A percentile compares a stretch with the other conserved stretches of the same genome.
These are phyloP conservation scores for Rhopalosiphum padi DNA, from an alignment of 1,140 invertebrate species.

Conservation along the genomic window DNA sequence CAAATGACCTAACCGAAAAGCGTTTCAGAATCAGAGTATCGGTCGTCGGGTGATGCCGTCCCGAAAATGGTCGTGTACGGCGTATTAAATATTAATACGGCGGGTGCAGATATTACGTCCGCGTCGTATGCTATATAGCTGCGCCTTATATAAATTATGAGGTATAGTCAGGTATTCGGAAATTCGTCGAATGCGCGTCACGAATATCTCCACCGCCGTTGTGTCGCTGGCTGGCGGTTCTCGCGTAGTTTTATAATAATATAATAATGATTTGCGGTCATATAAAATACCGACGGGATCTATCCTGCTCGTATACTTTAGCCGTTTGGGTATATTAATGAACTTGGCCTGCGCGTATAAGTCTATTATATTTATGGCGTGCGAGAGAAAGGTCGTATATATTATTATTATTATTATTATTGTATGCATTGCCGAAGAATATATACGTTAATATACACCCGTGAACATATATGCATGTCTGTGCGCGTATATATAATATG, in stretches of 20 bases:
- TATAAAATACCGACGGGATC: background rate
- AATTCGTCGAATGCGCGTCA: background rate
- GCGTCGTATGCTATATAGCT: background rate
- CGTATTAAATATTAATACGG: too few species aligned
- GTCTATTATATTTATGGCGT: background rate
- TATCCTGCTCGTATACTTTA: background rate
- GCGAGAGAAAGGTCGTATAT: background rate
- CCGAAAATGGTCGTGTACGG: background rate
- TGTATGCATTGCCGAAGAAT: background rate
- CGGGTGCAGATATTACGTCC: background rate
- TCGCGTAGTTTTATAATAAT: background rate
- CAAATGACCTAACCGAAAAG: background rate
- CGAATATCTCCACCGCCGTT: too few species aligned
- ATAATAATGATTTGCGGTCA: background rate
- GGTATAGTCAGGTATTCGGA: background rate
- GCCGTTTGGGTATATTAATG: slow-evolving; percentile 12
- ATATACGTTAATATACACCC: background rate
- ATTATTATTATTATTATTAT: slow-evolving; percentile 18
- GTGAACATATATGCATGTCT: background rate
- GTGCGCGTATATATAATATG: background rate
- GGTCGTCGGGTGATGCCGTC: too few species aligned
- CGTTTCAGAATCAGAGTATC: background rate
- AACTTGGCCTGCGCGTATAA: background rate
- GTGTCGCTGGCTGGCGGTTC: too few species aligned
- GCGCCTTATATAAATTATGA: background rate